Evolutionary conservation across 2,113 vertebrate genomes (phyloP), one percentile per base, ranked within the genome.

Genomic region (Scomber colias): DNA sequence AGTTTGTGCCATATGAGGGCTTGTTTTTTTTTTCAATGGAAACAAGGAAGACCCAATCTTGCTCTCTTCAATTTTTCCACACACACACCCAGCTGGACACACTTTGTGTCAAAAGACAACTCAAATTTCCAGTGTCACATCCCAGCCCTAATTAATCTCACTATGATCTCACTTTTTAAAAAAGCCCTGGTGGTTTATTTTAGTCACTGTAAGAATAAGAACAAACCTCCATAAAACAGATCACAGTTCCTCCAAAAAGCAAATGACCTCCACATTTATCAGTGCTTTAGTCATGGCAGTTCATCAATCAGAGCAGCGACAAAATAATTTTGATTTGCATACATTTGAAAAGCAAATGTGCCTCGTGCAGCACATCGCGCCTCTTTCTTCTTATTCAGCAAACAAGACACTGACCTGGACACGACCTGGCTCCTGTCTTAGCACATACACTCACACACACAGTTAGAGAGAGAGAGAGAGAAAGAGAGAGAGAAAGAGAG

Each of bases 291-390:
- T 44, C 12, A 0, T 19, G 64, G 54, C 84, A 67, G 56, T 79
- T 80, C 69, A 83, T 85, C 66, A 68, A 60, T 75, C 78, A 76
- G 27, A 65, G 64, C 54, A 55, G 70, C 0, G 45, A 63, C 71
- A 12, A 49, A 64, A 49, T 7, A 0, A 55, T 75, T 65, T 49
- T 3, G 7, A 85, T 92, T 92, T 87, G 81, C 89, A 89, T 91
- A 69, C 65, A 86, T 89, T 89, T 89, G 83, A 79, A 87, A 88
- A 55, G 63, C 87, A 87, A 89, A 88, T 91, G 67, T 73, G 64
- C 15, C 17, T 65, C 11, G 11, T 75, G 77, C 74, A 66, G 59
- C 55, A 59, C 55, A 27, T 77, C 70, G 54, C 16, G 65, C 16
- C 11, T 35, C 69, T 51, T 56, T 55, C 27, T 55, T 53, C 19